These are phyloP conservation scores for Sarcoramphus papa DNA, from an alignment of 2,797 vertebrate genomes.

Conservation along the genomic window DNA sequence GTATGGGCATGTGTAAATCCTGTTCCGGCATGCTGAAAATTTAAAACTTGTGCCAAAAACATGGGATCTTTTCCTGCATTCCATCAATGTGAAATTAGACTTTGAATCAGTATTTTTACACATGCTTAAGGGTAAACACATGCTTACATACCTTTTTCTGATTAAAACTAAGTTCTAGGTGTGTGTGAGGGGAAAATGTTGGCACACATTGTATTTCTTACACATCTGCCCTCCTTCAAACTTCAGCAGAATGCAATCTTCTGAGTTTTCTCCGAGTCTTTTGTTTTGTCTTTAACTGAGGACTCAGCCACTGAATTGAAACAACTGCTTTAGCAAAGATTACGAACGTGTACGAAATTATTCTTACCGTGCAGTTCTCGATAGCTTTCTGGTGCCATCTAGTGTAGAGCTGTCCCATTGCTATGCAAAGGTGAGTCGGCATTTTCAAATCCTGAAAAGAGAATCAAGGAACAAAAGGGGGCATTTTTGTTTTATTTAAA, in stretches of 20 bases:
- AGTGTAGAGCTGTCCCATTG: not conserved
- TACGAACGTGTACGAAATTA: not conserved
- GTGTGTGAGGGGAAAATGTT: not conserved
- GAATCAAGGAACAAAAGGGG: not conserved
- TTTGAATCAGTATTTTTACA: not conserved
- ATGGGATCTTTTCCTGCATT: not conserved
- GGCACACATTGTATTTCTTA: not conserved
- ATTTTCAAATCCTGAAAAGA: not conserved
- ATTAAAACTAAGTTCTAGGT: not conserved
- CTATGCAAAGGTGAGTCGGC: rapidly evolving
- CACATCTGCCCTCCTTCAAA: not conserved
- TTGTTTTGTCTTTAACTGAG: not conserved
- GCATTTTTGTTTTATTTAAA: not conserved
- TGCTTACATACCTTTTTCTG: not conserved
- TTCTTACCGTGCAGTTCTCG: rapidly evolving
- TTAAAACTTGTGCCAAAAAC: not conserved
- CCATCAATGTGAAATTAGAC: not conserved
- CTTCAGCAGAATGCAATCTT: not conserved
- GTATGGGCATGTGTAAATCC: not conserved
- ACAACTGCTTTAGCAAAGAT: not conserved
- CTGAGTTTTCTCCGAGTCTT: not conserved
- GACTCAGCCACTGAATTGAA: not conserved
- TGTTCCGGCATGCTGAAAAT: not conserved
- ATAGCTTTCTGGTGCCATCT: slow-evolving; percentile 59
- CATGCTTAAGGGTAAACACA: not conserved